Evolutionary conservation across 2,797 vertebrate species (phyloP).

Genomic region (Orestias chungarensis): DNA sequence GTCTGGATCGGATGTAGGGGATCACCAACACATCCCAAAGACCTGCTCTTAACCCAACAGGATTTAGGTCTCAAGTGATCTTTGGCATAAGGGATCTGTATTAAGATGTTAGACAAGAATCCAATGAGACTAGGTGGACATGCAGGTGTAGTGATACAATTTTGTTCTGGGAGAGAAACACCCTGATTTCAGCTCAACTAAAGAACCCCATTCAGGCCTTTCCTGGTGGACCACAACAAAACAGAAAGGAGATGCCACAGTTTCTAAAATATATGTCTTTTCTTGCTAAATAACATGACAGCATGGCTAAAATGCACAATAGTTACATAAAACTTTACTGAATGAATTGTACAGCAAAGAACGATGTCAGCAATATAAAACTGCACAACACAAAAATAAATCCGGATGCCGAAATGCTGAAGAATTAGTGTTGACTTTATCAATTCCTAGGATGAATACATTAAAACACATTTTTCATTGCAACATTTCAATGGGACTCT

Average conservation of each 20-base stretch:
- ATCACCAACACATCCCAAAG: not conserved
- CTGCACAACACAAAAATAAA: not conserved
- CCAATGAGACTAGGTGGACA: not conserved
- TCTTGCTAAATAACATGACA: not conserved
- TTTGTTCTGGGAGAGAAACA: not conserved
- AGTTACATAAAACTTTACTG: not conserved
- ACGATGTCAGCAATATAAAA: not conserved
- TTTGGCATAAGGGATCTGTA: not conserved
- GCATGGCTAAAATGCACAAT: not conserved
- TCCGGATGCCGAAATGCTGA: not conserved
- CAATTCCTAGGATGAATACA: not conserved
- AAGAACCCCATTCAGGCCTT: not conserved
- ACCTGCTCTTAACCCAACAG: not conserved
- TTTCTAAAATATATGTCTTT: not conserved
- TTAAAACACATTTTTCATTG: constrained; percentile 11
- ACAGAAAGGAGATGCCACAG: not conserved
- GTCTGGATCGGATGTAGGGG: not conserved
- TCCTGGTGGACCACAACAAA: not conserved
- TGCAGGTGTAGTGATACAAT: not conserved
- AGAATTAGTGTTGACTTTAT: not conserved
- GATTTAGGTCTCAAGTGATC: not conserved
- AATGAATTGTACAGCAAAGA: not conserved
- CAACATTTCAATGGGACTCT: constrained; percentile 6
- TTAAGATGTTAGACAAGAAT: not conserved
- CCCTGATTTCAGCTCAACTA: not conserved